These are phyloP conservation scores for Cherax quadricarinatus DNA, from an alignment of 1,140 invertebrate genomes.

Conservation along the genomic window DNA sequence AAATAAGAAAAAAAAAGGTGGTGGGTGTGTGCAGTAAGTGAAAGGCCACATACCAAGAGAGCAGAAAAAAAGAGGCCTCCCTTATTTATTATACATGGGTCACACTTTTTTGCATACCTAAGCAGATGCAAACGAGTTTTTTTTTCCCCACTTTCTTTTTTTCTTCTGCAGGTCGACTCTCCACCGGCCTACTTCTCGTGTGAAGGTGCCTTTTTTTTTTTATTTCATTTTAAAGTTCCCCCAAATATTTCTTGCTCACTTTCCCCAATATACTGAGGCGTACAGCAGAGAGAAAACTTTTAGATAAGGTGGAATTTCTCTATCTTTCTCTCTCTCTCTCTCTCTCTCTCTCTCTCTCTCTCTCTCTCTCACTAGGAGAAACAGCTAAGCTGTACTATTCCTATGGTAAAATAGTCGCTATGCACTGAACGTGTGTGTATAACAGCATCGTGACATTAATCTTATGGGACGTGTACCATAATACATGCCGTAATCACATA, in stretches of 20 bases:
- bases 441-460: too few species aligned
- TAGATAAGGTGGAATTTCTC: background rate
- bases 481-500: too few species aligned
- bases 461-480: too few species aligned
- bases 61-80: conserved; percentile 41
- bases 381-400: too few species aligned
- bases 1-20: background rate
- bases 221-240: background rate
- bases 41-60: background rate
- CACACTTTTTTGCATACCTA: conserved; percentile 67
- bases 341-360: background rate
- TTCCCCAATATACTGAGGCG: background rate
- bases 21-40: conserved; percentile 41
- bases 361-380: too few species aligned
- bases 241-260: background rate
- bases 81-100: conserved; percentile 68
- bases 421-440: too few species aligned
- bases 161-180: background rate
- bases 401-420: too few species aligned
- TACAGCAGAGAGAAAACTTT: too few species aligned
- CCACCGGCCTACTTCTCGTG: too few species aligned
- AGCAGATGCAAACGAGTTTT: conserved; percentile 68
- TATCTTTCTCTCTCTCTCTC: background rate
- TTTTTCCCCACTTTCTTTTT: conserved; percentile 22
- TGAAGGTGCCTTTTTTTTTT: background rate